phyloP scores from a whole-genome alignment of 2,113 vertebrate genomes.

The Hydrolagus affinis region DNA sequence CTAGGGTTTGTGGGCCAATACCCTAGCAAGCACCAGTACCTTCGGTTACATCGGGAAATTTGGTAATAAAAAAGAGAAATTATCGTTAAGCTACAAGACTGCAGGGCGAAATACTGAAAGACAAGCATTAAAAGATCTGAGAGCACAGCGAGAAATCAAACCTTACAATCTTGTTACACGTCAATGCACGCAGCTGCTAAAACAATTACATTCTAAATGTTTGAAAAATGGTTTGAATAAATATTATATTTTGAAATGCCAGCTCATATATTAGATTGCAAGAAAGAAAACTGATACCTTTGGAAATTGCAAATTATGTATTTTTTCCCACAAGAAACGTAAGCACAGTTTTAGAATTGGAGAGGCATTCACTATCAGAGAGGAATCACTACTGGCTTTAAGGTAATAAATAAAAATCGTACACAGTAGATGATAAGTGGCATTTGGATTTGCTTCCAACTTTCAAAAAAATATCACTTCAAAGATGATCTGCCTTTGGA shows the following conservation, averaged over 20 bases:
- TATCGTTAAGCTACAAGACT: background rate
- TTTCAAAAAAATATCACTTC: background rate
- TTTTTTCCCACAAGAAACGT: slow-evolving; percentile 33
- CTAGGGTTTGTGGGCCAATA: too few relatives aligned
- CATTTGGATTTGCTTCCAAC: too few relatives aligned
- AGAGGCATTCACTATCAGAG: background rate
- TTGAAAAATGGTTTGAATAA: too few relatives aligned
- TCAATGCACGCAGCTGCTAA: background rate
- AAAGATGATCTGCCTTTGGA: too few relatives aligned
- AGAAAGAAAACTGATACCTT: slow-evolving; percentile 21
- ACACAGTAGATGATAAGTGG: background rate
- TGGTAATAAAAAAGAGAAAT: too few relatives aligned
- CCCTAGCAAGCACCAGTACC: too few relatives aligned
- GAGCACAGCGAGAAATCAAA: background rate
- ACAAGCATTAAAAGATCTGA: background rate
- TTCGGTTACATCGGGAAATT: too few relatives aligned
- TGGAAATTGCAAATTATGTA: slow-evolving; percentile 34
- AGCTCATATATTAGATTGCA: slow-evolving; percentile 24
- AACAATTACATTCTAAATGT: background rate
- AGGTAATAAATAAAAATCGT: background rate
- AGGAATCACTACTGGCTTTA: background rate
- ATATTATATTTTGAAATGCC: too few relatives aligned
- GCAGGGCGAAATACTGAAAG: background rate
- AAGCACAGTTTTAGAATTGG: slow-evolving; percentile 31
- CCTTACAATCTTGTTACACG: background rate